Evolutionary conservation across 2,797 vertebrate species (phyloP), one percentile per base, ranked within the genome.

Genomic region (Sebastes reedi): DNA sequence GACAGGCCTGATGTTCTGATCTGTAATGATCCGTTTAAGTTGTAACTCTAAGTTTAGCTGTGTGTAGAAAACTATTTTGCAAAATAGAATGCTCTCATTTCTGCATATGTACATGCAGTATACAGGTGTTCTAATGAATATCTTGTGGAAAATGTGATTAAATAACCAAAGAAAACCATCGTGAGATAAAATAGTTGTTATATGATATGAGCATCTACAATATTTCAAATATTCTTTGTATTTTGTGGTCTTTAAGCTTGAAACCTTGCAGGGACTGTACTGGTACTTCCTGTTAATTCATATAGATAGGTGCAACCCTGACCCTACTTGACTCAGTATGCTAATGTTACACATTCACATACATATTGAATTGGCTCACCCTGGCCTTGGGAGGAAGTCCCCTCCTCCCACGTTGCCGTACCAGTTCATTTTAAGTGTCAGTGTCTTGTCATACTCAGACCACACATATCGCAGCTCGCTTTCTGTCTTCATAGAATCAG

Each of bases 341-440:
- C 73, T 56, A 70, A 61, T 60, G 11, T 54, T 3, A 25, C 60
- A 69, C 65, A 32, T 5, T 36, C 54, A 65, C 68, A 77, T 13
- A 10, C 52, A 59, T 7, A 77, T 7, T 59, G 34, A 85, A 64
- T 72, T n/a, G 10, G 34, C 50, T 67, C 10, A 81, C 72, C 27
- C 42, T 70, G 56, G 70, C 79, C 89, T 72, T 72, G 27, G 80
- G 61, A 94, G 94, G 94, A 95, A 93, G 91, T 94, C 78, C 75
- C 82, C 87, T 88, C 72, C 86, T 77, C 73, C 80, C 27, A 65
- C 50, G 25, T 42, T 52, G 69, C 24, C 2, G 3, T 10, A 42
- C 55, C 68, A 2, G 29, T 56, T 81, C 13, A 74, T 72, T 84
- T 82, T 67, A 68, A 74, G 70, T 86, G 77, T 76, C 24, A 39